Evolutionary conservation across 1,140 invertebrate genomes (phyloP).

Genomic region (Diploscapter pachys): DNA sequence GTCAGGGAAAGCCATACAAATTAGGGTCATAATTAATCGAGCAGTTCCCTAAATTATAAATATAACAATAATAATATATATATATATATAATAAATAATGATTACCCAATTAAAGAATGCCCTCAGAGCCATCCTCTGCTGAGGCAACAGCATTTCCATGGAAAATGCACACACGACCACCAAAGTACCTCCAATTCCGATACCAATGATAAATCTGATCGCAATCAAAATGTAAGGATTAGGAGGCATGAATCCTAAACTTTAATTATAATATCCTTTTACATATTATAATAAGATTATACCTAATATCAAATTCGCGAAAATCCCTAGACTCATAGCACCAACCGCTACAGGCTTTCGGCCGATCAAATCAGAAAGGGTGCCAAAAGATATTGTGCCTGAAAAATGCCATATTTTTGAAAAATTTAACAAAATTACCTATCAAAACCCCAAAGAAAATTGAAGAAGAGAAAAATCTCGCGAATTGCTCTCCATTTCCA

Average conservation of each 20-base stretch:
- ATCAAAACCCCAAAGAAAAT: constrained; percentile 45
- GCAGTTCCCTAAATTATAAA: constrained; percentile 44
- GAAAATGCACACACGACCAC: constrained; percentile 52
- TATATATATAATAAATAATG: neutral
- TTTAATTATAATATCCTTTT: neutral
- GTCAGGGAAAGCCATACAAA: constrained; percentile 53
- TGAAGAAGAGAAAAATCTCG: constrained; percentile 42
- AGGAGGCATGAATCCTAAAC: constrained; percentile 1
- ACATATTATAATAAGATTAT: too few relatives aligned
- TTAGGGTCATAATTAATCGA: constrained; percentile 48
- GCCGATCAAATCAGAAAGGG: constrained; percentile 46
- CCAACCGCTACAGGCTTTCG: constrained; percentile 47
- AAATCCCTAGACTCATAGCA: constrained; percentile 37
- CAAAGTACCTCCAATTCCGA: constrained; percentile 49
- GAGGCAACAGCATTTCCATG: constrained; percentile 49
- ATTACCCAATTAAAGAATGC: constrained; percentile 59
- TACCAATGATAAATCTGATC: constrained; percentile 45
- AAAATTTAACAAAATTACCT: constrained; percentile 38
- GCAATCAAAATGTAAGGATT: constrained; percentile 31
- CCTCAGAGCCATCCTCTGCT: constrained; percentile 52
- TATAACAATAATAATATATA: neutral
- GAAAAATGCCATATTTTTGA: too few relatives aligned
- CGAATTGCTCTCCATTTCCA: constrained; percentile 42
- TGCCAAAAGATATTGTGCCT: constrained; percentile 32
- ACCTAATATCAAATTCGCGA: constrained; percentile 34